Conservation (phyloP, 2,797 vertebrate species). For the Pseudocheirus occidentalis region DNA sequence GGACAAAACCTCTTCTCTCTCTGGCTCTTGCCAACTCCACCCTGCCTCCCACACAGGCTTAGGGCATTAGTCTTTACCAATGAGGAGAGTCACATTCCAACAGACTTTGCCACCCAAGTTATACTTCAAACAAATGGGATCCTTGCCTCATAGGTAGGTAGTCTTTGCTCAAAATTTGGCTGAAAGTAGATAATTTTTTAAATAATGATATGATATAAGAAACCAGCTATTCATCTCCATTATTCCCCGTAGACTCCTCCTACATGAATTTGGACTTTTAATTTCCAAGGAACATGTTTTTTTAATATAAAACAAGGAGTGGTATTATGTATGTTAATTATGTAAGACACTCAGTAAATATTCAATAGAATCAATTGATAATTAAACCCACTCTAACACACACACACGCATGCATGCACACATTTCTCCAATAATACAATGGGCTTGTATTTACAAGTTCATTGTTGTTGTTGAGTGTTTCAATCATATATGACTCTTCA, state of each 20-base stretch:
- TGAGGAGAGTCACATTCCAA: neutral
- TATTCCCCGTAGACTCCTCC: neutral
- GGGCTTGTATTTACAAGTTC: neutral
- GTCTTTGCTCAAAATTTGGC: neutral
- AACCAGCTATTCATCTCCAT: neutral
- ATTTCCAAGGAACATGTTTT: neutral
- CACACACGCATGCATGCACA: neutral
- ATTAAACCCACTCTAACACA: neutral
- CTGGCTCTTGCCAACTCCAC: neutral
- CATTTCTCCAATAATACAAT: neutral
- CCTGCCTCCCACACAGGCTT: neutral
- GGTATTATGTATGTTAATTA: neutral
- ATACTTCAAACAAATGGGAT: neutral
- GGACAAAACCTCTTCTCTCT: neutral
- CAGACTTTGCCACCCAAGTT: neutral
- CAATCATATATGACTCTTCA: neutral
- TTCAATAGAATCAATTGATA: conserved; percentile 6
- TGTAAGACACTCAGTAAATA: conserved; percentile 16
- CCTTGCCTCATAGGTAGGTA: neutral
- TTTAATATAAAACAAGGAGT: neutral
- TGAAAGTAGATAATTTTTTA: neutral
- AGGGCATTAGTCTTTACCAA: neutral
- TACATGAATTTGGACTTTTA: neutral
- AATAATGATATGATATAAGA: neutral
- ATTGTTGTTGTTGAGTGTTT: neutral